A percentile compares a stretch with the other conserved stretches of the same genome.
Conservation (phyloP, 2,113 vertebrate genomes). For the Actenoides hombroni region DNA sequence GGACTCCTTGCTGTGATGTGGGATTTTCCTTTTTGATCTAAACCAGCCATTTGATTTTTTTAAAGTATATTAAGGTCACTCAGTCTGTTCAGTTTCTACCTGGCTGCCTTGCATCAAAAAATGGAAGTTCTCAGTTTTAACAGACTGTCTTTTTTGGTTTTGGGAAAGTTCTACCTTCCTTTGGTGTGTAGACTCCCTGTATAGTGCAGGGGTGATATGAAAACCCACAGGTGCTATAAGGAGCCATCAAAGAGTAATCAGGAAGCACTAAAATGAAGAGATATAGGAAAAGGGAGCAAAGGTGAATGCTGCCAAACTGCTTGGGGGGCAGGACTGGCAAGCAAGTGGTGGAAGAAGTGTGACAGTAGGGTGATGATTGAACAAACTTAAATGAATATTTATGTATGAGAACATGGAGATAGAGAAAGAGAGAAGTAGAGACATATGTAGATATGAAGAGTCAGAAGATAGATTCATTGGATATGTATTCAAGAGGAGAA, state of each 20-base stretch:
- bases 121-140: not conserved
- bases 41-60: not conserved
- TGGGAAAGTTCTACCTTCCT: not conserved
- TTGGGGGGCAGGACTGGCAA: not conserved
- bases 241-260: not conserved
- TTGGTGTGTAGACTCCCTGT: not conserved
- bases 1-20: not conserved
- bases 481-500: not conserved
- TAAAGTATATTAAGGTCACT: not conserved
- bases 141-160: not conserved
- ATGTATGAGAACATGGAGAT: not conserved
- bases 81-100: not conserved
- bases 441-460: not conserved
- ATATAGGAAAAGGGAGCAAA: not conserved
- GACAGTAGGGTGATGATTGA: not conserved
- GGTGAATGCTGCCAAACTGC: not conserved
- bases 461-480: conserved; percentile 7
- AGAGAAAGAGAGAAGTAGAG: not conserved
- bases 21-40: not conserved
- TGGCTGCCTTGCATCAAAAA: not conserved
- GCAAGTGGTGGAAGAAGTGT: not conserved
- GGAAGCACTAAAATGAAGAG: not conserved
- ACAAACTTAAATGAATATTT: not conserved
- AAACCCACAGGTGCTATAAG: not conserved
- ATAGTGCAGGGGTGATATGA: not conserved